Percentiles rank a stretch among this genome's conserved stretches.
phyloP scores from a whole-genome alignment of 2,113 vertebrate species.

The Halichoerus grypus region DNA sequence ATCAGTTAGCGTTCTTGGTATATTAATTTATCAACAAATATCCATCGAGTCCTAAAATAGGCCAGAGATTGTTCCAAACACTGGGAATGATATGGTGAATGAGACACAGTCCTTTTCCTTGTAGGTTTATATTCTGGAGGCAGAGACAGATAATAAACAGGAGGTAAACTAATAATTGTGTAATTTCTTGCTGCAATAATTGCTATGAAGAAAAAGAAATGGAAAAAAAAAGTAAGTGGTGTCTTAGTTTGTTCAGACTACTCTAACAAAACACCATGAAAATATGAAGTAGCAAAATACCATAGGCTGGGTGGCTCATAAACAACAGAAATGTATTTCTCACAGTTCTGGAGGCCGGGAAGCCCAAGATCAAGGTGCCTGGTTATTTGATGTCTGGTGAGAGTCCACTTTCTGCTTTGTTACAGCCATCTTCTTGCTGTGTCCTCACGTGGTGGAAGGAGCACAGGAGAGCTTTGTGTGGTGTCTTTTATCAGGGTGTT shows the following conservation, averaged over 20 bases:
- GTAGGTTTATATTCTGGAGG: constrained; percentile 29
- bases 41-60: constrained; percentile 6
- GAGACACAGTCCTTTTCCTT: constrained; percentile 14
- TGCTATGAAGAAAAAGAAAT: constrained; percentile 39
- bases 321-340: not conserved
- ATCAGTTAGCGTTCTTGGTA: not conserved
- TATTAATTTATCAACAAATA: constrained; percentile 24
- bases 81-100: not conserved
- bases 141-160: not conserved
- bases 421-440: not conserved
- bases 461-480: not conserved
- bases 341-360: not conserved
- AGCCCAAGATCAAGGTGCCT: not conserved
- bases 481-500: not conserved
- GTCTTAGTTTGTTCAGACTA: not conserved
- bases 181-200: constrained; percentile 53
- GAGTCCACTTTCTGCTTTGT: not conserved
- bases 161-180: not conserved
- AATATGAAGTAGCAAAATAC: not conserved
- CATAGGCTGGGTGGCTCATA: not conserved
- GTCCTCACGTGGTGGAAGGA: not conserved
- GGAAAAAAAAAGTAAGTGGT: not conserved
- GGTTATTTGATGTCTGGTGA: not conserved
- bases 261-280: not conserved
- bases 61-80: not conserved